These are phyloP conservation scores for Choreutis nemorana DNA, from an alignment of 2,888 invertebrate genomes.

Conservation along the genomic window DNA sequence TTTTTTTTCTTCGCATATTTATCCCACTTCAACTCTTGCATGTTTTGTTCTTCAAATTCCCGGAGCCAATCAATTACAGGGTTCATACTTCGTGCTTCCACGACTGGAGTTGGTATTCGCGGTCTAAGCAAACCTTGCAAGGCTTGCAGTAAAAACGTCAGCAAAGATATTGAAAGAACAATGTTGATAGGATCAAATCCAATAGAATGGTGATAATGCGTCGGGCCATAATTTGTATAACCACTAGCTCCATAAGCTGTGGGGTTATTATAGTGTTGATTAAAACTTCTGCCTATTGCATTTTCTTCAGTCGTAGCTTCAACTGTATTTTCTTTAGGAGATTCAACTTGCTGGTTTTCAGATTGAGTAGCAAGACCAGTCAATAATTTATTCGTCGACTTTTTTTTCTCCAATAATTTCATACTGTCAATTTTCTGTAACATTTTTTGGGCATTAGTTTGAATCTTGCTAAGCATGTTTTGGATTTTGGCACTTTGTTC, in stretches of 20 bases:
- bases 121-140: constrained; percentile 48
- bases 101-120: constrained; percentile 41
- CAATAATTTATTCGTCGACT: neutral
- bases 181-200: constrained; percentile 62
- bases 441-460: constrained; percentile 41
- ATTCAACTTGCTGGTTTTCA: constrained; percentile 34
- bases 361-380: constrained; percentile 4
- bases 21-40: constrained; percentile 19
- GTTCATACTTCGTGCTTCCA: constrained; percentile 36
- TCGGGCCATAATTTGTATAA: constrained; percentile 31
- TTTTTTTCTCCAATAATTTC: constrained; percentile 13
- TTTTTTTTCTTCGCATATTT: constrained; percentile 33
- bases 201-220: constrained; percentile 57
- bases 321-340: too few relatives aligned
- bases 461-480: constrained; percentile 39
- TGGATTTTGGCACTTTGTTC: constrained; percentile 50
- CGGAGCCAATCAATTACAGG: constrained; percentile 32
- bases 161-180: constrained; percentile 50
- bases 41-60: constrained; percentile 23
- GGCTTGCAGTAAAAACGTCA: constrained; percentile 54
- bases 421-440: constrained; percentile 37
- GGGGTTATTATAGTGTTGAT: constrained; percentile 31
- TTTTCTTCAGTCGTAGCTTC: constrained; percentile 6
- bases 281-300: constrained; percentile 32
- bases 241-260: constrained; percentile 5